Evolutionary conservation across 2,888 invertebrate species (phyloP).

Genomic region (Nomada goodeniana): DNA sequence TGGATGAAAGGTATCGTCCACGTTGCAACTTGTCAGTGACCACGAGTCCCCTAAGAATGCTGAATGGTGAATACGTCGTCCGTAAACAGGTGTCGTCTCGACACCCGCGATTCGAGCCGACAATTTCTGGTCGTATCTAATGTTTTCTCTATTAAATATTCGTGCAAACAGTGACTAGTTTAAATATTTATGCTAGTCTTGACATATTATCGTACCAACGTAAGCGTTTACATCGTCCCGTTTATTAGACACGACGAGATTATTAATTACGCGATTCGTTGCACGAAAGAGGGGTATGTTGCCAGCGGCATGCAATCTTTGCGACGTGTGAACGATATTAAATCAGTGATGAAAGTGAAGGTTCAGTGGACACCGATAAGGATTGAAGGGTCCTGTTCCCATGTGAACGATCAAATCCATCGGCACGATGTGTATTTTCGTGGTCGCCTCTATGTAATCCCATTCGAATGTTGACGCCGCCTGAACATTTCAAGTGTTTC

Average conservation of each 20-base stretch:
- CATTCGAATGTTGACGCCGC: not conserved
- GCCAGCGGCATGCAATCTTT: too few relatives aligned
- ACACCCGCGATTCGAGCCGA: not conserved
- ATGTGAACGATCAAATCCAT: not conserved
- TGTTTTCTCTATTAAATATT: too few relatives aligned
- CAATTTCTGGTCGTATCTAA: not conserved
- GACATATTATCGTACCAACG: too few relatives aligned
- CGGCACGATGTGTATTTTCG: not conserved
- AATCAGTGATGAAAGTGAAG: not conserved
- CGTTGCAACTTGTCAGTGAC: conserved; percentile 49
- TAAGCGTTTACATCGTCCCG: too few relatives aligned
- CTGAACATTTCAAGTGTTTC: not conserved
- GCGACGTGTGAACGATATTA: not conserved
- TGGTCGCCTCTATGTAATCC: not conserved
- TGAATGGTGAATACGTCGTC: conserved; percentile 21
- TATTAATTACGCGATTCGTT: too few relatives aligned
- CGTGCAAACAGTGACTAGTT: too few relatives aligned
- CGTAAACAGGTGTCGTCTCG: not conserved
- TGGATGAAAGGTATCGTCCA: conserved; percentile 50
- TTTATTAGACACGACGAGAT: too few relatives aligned
- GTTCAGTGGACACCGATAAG: not conserved
- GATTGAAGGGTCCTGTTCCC: not conserved
- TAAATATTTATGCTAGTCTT: too few relatives aligned
- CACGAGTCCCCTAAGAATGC: conserved; percentile 42
- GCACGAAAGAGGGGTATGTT: too few relatives aligned